Conservation (phyloP, 2,888 invertebrate species). For the Lycaena phlaeas region DNA sequence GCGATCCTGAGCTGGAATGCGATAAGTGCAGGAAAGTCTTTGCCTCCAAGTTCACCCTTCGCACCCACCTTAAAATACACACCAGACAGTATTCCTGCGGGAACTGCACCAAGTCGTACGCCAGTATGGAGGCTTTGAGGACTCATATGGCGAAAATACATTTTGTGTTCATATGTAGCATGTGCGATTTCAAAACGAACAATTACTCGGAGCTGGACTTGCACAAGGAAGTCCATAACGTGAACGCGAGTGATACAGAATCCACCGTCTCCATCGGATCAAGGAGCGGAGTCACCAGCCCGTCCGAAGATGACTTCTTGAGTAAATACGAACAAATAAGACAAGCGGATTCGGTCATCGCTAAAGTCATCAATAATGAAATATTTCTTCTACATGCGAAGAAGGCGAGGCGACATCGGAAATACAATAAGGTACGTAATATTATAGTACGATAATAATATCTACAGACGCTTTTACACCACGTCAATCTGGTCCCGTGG, state of each 20-base stretch:
- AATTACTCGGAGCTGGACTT: constrained; percentile 25
- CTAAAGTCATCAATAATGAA: constrained; percentile 47
- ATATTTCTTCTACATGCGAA: constrained; percentile 37
- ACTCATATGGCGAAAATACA: constrained; percentile 39
- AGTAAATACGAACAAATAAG: constrained; percentile 24
- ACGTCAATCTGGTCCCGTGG: too few relatives aligned
- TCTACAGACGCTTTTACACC: too few relatives aligned
- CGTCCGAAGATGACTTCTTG: constrained; percentile 3
- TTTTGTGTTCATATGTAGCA: constrained; percentile 33
- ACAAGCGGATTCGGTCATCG: constrained; percentile 44
- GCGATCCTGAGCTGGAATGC: constrained; percentile 60
- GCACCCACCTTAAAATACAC: constrained; percentile 54
- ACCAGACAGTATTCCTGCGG: constrained; percentile 38
- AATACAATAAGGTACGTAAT: constrained; percentile 48
- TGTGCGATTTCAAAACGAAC: constrained; percentile 31
- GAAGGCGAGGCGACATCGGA: constrained; percentile 28
- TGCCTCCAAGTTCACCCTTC: constrained; percentile 54
- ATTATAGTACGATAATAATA: too few relatives aligned
- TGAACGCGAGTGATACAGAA: constrained; percentile 24
- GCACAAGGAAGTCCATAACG: constrained; percentile 29
- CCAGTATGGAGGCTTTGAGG: constrained; percentile 28
- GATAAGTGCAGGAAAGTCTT: constrained; percentile 57
- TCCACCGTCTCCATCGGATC: constrained; percentile 7
- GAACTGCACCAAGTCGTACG: constrained; percentile 39
- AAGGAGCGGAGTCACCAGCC: not conserved